Evolutionary conservation across 2,113 vertebrate genomes (phyloP).

Genomic region (Climacteris rufus): DNA sequence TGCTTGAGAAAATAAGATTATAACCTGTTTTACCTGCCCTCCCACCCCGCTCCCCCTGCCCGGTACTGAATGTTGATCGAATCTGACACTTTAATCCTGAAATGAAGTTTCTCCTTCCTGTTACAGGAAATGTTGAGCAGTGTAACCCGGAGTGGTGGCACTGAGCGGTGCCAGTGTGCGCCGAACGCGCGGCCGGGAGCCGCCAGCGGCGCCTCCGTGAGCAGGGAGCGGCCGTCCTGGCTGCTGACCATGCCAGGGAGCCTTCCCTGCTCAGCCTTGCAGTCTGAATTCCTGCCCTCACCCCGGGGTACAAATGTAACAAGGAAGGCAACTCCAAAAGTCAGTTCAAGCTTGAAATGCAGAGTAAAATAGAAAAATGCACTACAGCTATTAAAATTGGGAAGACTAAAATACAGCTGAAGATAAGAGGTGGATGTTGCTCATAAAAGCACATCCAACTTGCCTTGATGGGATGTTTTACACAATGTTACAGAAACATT

Average conservation of each 20-base stretch:
- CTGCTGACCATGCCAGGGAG: background rate
- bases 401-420: background rate
- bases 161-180: fast-evolving
- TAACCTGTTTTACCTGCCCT: background rate
- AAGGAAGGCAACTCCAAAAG: background rate
- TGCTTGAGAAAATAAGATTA: background rate
- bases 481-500: background rate
- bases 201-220: too few relatives aligned
- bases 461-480: background rate
- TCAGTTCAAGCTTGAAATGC: background rate
- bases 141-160: background rate
- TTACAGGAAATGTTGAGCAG: background rate
- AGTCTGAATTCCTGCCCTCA: background rate
- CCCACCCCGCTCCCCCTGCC: background rate
- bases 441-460: background rate
- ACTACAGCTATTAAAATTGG: background rate
- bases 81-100: background rate
- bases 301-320: fast-evolving
- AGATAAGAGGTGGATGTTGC: background rate
- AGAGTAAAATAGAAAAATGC: background rate
- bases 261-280: fast-evolving
- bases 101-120: background rate
- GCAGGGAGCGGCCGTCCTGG: background rate
- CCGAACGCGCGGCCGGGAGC: too few relatives aligned
- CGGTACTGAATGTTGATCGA: background rate